These are phyloP conservation scores for Trichopoda pennipes DNA, from an alignment of 2,888 invertebrate genomes.

Conservation along the genomic window DNA sequence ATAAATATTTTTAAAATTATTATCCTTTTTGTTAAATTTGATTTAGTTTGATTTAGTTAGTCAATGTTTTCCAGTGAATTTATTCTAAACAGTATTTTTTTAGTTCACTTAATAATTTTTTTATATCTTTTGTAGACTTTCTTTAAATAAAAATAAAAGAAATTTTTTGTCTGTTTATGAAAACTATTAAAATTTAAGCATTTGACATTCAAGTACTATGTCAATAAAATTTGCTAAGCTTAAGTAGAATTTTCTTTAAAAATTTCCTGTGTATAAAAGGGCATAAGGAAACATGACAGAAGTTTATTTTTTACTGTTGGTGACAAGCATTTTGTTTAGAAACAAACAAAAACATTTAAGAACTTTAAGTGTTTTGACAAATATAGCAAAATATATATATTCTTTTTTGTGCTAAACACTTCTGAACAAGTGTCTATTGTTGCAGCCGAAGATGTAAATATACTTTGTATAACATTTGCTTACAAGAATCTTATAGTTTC, in stretches of 20 bases:
- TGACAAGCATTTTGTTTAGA: slow-evolving; percentile 62
- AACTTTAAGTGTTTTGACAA: slow-evolving; percentile 69
- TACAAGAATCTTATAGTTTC: slow-evolving; percentile 37
- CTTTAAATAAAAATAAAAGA: not conserved
- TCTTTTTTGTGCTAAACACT: no score
- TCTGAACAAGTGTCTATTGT: slow-evolving; percentile 38
- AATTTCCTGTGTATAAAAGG: not conserved
- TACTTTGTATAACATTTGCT: slow-evolving; percentile 54
- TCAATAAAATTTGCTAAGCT: slow-evolving; percentile 63
- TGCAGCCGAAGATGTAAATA: slow-evolving; percentile 30
- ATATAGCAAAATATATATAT: slow-evolving; percentile 51
- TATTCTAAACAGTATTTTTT: not conserved
- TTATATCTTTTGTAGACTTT: not conserved
- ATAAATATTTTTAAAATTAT: not conserved
- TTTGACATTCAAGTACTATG: slow-evolving; percentile 54
- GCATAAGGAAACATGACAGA: not conserved
- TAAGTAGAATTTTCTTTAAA: slow-evolving; percentile 32
- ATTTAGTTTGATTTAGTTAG: not conserved
- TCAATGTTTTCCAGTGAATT: not conserved
- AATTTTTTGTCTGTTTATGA: not conserved
- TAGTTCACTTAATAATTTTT: not conserved
- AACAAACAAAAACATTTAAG: slow-evolving; percentile 65
- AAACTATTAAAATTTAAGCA: slow-evolving; percentile 56
- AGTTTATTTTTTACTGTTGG: slow-evolving; percentile 48
- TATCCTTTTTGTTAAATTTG: not conserved